Evolutionary conservation across 2,888 invertebrate species (phyloP).

Genomic region (Aporophyla lueneburgensis): DNA sequence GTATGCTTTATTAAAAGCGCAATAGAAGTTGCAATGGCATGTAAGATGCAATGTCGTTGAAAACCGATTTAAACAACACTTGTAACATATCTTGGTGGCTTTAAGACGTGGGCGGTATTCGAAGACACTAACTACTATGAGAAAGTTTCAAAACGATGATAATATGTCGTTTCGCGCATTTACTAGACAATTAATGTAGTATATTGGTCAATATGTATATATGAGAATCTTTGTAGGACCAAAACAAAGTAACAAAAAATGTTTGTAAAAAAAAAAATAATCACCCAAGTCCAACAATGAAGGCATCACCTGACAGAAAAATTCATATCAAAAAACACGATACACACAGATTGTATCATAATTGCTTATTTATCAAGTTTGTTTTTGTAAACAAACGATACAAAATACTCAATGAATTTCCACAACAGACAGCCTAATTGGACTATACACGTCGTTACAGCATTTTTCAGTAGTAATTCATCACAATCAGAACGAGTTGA

Average conservation of each 20-base stretch:
- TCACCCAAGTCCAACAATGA: background rate
- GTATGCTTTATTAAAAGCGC: conserved; percentile 27
- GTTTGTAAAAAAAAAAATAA: background rate
- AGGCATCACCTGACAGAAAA: conserved; percentile 23
- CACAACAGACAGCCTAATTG: conserved; percentile 47
- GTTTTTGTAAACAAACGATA: conserved; percentile 48
- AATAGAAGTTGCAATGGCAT: conserved; percentile 32
- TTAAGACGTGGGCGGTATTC: conserved; percentile 36
- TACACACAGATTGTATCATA: conserved; percentile 38
- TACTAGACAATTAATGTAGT: background rate
- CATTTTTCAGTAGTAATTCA: conserved; percentile 42
- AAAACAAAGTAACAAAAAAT: background rate
- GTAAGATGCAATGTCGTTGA: conserved; percentile 39
- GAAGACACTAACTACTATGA: conserved; percentile 30
- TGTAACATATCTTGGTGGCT: conserved; percentile 44
- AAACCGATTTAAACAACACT: conserved; percentile 58
- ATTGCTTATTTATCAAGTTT: conserved; percentile 53
- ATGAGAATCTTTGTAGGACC: too few species aligned
- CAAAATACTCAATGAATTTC: conserved; percentile 47
- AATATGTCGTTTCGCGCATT: background rate
- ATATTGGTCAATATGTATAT: background rate
- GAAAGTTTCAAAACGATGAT: conserved; percentile 28
- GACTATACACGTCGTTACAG: conserved; percentile 22
- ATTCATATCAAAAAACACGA: conserved; percentile 37
- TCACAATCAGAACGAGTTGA: conserved; percentile 20